Percentiles rank a stretch among this genome's conserved stretches.
Conservation (phyloP, 2,888 invertebrate genomes). For the Aporophyla lueneburgensis region DNA sequence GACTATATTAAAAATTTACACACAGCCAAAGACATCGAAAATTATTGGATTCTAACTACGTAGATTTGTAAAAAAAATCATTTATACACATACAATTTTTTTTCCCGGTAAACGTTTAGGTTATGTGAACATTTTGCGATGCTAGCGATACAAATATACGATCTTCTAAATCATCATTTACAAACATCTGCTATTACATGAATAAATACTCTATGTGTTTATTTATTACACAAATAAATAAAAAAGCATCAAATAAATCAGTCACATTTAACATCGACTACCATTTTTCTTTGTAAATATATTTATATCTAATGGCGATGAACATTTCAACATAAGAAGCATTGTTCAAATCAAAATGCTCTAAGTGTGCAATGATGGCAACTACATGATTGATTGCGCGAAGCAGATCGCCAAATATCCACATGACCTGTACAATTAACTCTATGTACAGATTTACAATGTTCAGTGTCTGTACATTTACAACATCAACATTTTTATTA, state of each 20-base stretch:
- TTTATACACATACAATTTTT: slow-evolving; percentile 81
- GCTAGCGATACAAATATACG: slow-evolving; percentile 85
- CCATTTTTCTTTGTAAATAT: slow-evolving; percentile 89
- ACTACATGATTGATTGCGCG: slow-evolving; percentile 82
- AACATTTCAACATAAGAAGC: slow-evolving; percentile 79
- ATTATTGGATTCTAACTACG: slow-evolving; percentile 87
- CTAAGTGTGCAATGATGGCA: slow-evolving; percentile 79
- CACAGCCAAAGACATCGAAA: slow-evolving; percentile 90
- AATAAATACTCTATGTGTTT: slow-evolving; percentile 70
- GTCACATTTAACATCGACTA: slow-evolving; percentile 80
- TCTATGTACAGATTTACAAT: slow-evolving; percentile 85
- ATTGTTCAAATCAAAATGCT: slow-evolving; percentile 79
- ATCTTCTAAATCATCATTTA: slow-evolving; percentile 70
- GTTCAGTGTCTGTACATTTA: slow-evolving; percentile 76
- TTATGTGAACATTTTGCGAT: slow-evolving; percentile 91
- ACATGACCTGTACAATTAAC: slow-evolving; percentile 90
- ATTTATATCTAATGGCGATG: slow-evolving; percentile 80
- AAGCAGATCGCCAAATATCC: slow-evolving; percentile 90
- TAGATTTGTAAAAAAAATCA: slow-evolving; percentile 82
- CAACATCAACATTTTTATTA: slow-evolving; percentile 73
- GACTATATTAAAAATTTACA: slow-evolving; percentile 87
- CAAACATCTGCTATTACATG: slow-evolving; percentile 76
- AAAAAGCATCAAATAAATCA: slow-evolving; percentile 82
- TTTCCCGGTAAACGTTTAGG: slow-evolving; percentile 80
- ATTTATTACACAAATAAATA: slow-evolving; percentile 74